Evolutionary conservation across 2,888 invertebrate species (phyloP).

Genomic region (Cosmia pyralina): DNA sequence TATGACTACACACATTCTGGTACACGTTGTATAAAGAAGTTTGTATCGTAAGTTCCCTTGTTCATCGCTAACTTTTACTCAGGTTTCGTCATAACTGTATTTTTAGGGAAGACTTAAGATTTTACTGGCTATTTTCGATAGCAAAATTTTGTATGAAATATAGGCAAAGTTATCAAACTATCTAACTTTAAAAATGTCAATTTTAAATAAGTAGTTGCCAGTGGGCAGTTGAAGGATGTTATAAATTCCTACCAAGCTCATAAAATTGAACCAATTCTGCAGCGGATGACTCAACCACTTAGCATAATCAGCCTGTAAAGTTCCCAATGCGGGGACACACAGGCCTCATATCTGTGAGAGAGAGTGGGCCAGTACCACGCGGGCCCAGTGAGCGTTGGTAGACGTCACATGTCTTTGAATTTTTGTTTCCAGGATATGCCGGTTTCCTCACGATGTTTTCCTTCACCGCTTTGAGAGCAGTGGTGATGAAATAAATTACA

Average conservation of each 20-base stretch:
- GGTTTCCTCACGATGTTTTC: too few relatives aligned
- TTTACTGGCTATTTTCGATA: background rate
- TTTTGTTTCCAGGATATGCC: too few relatives aligned
- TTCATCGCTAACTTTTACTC: background rate
- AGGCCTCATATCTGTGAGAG: too few relatives aligned
- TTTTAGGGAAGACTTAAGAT: background rate
- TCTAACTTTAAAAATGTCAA: background rate
- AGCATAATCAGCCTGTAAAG: too few relatives aligned
- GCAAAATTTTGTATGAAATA: slow-evolving; percentile 1
- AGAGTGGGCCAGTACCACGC: too few relatives aligned
- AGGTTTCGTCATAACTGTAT: background rate
- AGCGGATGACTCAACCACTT: slow-evolving; percentile 17
- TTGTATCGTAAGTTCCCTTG: background rate
- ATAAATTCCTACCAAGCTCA: slow-evolving; percentile 4
- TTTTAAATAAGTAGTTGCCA: background rate
- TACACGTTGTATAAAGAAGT: too few relatives aligned
- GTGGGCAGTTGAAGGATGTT: background rate
- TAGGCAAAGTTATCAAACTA: background rate
- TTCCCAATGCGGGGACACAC: too few relatives aligned
- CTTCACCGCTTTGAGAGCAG: too few relatives aligned
- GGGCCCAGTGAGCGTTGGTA: too few relatives aligned
- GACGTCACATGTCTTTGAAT: too few relatives aligned
- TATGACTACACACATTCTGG: too few relatives aligned
- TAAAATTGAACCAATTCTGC: background rate
- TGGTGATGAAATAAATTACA: too few relatives aligned